Conservation (phyloP, 2,113 vertebrate genomes). For the Protomyctophum bolini region DNA sequence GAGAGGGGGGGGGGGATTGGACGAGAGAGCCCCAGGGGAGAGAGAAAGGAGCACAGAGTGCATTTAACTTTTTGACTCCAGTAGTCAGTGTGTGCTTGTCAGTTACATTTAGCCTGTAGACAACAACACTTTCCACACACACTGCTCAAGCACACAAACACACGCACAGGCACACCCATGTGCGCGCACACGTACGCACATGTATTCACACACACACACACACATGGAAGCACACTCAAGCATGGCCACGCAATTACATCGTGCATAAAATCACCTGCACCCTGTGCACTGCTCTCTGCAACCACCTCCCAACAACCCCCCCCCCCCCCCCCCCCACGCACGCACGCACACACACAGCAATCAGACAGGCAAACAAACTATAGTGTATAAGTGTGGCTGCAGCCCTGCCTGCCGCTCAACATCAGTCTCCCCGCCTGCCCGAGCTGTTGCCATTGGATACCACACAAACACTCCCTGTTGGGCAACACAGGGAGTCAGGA, state of each 20-base stretch:
- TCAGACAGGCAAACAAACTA: constrained; percentile 73
- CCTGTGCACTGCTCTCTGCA: constrained; percentile 30
- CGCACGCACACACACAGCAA: constrained; percentile 52
- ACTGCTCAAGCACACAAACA: constrained; percentile 35
- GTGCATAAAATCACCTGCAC: constrained; percentile 49
- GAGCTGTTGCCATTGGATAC: constrained; percentile 74
- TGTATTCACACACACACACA: neutral
- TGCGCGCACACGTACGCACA: neutral
- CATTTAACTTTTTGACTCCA: constrained; percentile 79
- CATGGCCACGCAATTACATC: constrained; percentile 52
- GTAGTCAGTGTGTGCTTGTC: constrained; percentile 78
- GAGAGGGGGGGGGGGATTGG: constrained; percentile 42
- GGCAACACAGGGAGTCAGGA: constrained; percentile 78
- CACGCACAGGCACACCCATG: constrained; percentile 26
- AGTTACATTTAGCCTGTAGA: constrained; percentile 75
- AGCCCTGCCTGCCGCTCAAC: constrained; percentile 65
- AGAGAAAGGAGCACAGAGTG: constrained; percentile 75
- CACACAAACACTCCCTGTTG: constrained; percentile 82
- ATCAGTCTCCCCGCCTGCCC: constrained; percentile 71
- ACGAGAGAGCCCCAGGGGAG: constrained; percentile 30
- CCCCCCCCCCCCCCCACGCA: constrained; percentile 41
- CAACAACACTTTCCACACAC: constrained; percentile 72
- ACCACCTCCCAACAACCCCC: constrained; percentile 26
- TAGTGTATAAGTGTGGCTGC: constrained; percentile 62
- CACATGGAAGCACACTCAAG: constrained; percentile 23